Base-by-base conservation (phyloP, 2,888 invertebrate species). In the Drosophila paramelanica region DNA sequence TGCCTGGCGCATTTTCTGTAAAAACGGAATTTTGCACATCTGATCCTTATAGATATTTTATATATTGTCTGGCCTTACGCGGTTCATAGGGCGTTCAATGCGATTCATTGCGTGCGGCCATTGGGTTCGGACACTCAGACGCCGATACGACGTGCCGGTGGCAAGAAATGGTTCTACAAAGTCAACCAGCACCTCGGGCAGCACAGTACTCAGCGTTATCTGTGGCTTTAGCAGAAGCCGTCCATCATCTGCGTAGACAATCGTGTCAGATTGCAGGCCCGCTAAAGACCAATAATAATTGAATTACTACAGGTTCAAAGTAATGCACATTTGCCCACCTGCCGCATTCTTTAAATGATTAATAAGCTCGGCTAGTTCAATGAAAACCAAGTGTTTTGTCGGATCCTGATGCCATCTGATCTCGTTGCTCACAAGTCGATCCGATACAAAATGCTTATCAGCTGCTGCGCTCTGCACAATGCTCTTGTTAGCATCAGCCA, bases 1-100 rank as follows among this genome's bases (percentile, higher is more conserved):
- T 17, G 94, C 94, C 74, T 94, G 94, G 74, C 95, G 94, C 46
- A 95, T 92, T 5, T 95, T 94, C 95, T 95, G 55, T 0, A 75
- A 77, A 13, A 4, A 17, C 5, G 13, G 5, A 7, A 14, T 5
- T 1, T 36, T 25, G 13, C 1, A 17, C 8, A 5, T 13, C 13
- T 6, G 25, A 13, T 1, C 11, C 6, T 5, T n/a, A 13, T 0
- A 31, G 33, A 14, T 33, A 0, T 13, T 1, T 13, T 1, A 10
- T 2, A 14, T 3, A 14, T 3, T 3, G 1, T 1, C 5, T 0
- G 5, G 4, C n/a, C 74, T 53, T 31, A 89, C 82, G 47, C 88
- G 58, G n/a, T 68, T 78, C 11, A 82, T 51, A 0, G 88, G 89
- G 2, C 66, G 61, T 43, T 89, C 87, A 8, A 49, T 8, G 0